Percentiles rank a stretch among this genome's conserved stretches.
Evolutionary conservation across 2,797 vertebrate genomes (phyloP).

Genomic region (Carcharodon carcharias): DNA sequence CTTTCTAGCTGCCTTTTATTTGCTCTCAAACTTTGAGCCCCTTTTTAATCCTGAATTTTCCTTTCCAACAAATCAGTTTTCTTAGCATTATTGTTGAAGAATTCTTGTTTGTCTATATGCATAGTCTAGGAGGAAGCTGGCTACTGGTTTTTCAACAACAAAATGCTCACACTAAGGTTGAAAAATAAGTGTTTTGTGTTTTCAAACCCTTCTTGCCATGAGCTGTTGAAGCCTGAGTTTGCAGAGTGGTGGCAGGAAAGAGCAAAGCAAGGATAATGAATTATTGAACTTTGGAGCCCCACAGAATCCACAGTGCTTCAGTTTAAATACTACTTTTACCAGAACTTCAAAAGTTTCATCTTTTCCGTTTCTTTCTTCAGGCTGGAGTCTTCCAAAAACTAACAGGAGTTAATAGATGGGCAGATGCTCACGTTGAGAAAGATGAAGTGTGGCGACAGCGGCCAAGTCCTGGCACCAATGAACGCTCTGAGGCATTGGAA

Average conservation of each 20-base stretch:
- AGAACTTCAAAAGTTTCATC: not conserved
- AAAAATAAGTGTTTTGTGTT: not conserved
- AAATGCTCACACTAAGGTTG: not conserved
- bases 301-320: not conserved
- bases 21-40: not conserved
- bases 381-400: constrained; percentile 56
- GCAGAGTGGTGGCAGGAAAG: not conserved
- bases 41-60: not conserved
- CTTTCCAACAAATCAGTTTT: not conserved
- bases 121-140: not conserved
- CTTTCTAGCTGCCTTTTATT: not conserved
- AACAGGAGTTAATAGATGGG: constrained; percentile 51
- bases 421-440: constrained; percentile 70
- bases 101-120: not conserved
- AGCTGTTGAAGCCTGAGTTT: not conserved
- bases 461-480: constrained; percentile 80
- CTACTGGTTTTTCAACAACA: not conserved
- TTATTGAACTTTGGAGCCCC: not conserved
- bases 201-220: not conserved
- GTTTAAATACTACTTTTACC: not conserved
- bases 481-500: constrained; percentile 89
- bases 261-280: not conserved
- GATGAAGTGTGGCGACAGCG: constrained; percentile 72
- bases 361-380: not conserved
- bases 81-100: not conserved